Evolutionary conservation across 2,113 vertebrate species (phyloP).

Genomic region (Phrynosoma platyrhinos): DNA sequence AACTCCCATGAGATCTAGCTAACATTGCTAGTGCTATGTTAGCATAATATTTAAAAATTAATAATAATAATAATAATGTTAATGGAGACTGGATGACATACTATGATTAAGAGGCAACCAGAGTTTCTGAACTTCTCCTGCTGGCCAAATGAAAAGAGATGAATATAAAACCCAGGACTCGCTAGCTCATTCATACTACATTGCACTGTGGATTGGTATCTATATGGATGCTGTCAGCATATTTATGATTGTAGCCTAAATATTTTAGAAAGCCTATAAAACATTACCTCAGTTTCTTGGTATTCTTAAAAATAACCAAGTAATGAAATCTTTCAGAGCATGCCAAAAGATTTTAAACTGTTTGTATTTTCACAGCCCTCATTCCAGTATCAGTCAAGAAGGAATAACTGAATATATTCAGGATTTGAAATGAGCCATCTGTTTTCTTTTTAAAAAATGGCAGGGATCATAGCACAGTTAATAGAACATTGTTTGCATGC

Average conservation of each 20-base stretch:
- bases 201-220: neutral
- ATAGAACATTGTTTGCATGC: neutral
- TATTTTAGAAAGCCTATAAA: neutral
- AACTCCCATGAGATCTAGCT: too few relatives aligned
- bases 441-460: neutral
- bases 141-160: neutral
- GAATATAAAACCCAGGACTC: neutral
- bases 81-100: neutral
- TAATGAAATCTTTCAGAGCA: neutral
- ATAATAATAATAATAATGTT: neutral
- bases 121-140: neutral
- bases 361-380: neutral
- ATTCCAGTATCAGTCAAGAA: neutral
- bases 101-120: neutral
- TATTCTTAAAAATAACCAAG: neutral
- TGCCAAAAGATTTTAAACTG: neutral
- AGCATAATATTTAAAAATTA: too few relatives aligned
- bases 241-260: neutral
- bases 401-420: too few relatives aligned
- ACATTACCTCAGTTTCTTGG: neutral
- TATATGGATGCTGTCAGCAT: neutral
- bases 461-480: neutral
- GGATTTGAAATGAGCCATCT: neutral
- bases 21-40: too few relatives aligned
- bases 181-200: neutral